Evolutionary conservation across 1,140 invertebrate species (phyloP).

Genomic region (Gonioctena quinquepunctata): DNA sequence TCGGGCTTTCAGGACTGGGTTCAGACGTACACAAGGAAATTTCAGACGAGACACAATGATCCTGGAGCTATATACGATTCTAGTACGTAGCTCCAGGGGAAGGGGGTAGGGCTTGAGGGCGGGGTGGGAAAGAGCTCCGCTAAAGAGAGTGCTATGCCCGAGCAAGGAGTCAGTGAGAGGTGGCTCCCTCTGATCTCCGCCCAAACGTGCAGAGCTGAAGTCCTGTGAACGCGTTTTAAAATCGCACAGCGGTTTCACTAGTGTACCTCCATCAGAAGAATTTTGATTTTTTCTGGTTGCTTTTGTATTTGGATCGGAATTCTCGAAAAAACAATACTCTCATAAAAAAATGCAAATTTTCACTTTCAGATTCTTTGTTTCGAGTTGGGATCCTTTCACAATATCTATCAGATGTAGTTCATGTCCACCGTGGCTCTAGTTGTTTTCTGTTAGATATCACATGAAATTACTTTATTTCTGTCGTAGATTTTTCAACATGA

Average conservation of each 20-base stretch:
- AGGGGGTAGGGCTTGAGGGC: background rate
- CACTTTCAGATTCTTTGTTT: too few relatives aligned
- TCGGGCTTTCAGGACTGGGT: conserved; percentile 31
- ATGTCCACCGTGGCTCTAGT: too few relatives aligned
- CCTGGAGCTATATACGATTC: conserved; percentile 20
- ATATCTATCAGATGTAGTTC: too few relatives aligned
- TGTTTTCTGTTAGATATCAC: too few relatives aligned
- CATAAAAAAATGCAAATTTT: too few relatives aligned
- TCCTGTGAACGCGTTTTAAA: conserved; percentile 32
- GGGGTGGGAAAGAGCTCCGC: conserved; percentile 29
- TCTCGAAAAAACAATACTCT: too few relatives aligned
- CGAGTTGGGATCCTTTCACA: too few relatives aligned
- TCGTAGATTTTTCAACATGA: too few relatives aligned
- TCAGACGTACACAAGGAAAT: conserved; percentile 39
- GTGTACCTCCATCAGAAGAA: background rate
- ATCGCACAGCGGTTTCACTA: conserved; percentile 9
- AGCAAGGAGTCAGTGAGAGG: conserved; percentile 23
- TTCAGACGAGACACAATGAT: conserved; percentile 41
- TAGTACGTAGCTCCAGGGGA: background rate
- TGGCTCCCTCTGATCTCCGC: conserved; percentile 35
- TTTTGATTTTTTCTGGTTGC: too few relatives aligned
- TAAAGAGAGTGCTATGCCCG: conserved; percentile 32
- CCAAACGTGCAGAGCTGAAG: conserved; percentile 46
- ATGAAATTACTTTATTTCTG: too few relatives aligned
- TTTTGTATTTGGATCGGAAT: too few relatives aligned